phyloP scores from a whole-genome alignment of 2,888 invertebrate species.

The Pseudoips prasinana region DNA sequence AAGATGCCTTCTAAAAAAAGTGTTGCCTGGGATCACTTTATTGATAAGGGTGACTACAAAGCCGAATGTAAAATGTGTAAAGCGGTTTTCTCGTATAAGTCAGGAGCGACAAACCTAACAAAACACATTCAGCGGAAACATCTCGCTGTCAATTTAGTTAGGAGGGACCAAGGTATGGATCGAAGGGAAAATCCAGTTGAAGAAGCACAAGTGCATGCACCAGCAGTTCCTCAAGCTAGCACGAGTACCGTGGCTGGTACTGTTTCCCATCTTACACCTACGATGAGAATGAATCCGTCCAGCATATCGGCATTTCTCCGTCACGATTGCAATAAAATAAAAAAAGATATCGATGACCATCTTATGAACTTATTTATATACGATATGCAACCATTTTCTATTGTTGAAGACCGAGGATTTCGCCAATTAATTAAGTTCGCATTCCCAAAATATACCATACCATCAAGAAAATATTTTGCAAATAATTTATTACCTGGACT shows the following conservation, averaged over 20 bases:
- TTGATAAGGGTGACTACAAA: constrained; percentile 12
- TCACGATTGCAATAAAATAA: constrained; percentile 8
- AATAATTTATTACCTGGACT: constrained; percentile 22
- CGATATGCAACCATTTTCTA: constrained; percentile 21
- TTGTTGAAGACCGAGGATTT: constrained; percentile 22
- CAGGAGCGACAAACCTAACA: constrained; percentile 10
- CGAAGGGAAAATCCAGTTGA: not conserved
- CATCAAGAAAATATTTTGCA: constrained; percentile 23
- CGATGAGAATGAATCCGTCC: not conserved
- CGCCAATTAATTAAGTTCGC: constrained; percentile 16
- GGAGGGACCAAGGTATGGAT: not conserved
- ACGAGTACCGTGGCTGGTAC: not conserved
- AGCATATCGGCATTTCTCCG: constrained; percentile 4
- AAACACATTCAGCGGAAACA: constrained; percentile 17
- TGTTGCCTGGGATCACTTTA: constrained; percentile 20
- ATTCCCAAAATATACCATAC: constrained; percentile 20
- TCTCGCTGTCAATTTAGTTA: constrained; percentile 13
- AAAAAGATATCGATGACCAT: constrained; percentile 18
- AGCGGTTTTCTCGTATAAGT: constrained; percentile 7
- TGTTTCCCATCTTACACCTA: not conserved
- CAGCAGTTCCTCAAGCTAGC: not conserved
- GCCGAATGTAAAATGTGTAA: constrained; percentile 20
- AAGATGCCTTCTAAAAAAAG: constrained; percentile 19
- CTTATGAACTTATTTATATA: constrained; percentile 21
- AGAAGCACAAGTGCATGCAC: constrained; percentile 3